These are phyloP conservation scores for Harlomillsia oculata DNA, from an alignment of 1,140 invertebrate species.

Conservation along the genomic window DNA sequence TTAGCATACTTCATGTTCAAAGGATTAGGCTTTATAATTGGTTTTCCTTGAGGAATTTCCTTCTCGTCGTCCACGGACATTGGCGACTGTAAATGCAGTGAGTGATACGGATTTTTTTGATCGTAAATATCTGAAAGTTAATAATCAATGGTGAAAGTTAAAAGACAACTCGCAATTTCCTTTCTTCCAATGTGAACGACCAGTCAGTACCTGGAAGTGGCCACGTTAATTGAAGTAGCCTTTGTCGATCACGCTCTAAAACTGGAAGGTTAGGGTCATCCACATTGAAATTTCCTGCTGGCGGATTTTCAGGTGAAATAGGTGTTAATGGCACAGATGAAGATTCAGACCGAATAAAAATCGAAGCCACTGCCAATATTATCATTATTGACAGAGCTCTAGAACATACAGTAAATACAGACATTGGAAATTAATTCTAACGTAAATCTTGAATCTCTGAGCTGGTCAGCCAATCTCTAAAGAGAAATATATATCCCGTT, in stretches of 20 bases:
- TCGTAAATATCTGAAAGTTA: no score
- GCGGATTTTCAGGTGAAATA: not conserved
- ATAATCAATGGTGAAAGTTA: no score
- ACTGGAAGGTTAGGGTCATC: not conserved
- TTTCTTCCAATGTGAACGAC: no score
- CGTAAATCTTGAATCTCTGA: not conserved
- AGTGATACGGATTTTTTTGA: no score
- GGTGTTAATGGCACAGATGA: not conserved
- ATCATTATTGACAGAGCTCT: not conserved
- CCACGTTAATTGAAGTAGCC: not conserved
- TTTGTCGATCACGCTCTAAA: not conserved
- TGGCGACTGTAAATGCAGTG: no score
- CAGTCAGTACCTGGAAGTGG: no score
- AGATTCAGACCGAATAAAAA: not conserved
- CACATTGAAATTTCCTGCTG: not conserved
- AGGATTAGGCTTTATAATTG: slow-evolving; percentile 2
- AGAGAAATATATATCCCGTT: not conserved
- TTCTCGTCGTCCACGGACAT: no score
- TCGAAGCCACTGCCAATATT: not conserved
- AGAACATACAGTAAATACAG: not conserved
- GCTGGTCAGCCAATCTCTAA: not conserved
- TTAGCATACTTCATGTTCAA: not conserved
- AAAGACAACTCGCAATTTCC: no score
- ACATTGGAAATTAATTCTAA: not conserved
- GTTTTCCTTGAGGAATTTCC: not conserved